Conservation (phyloP, 2,797 vertebrate genomes). For the Anguilla anguilla region DNA sequence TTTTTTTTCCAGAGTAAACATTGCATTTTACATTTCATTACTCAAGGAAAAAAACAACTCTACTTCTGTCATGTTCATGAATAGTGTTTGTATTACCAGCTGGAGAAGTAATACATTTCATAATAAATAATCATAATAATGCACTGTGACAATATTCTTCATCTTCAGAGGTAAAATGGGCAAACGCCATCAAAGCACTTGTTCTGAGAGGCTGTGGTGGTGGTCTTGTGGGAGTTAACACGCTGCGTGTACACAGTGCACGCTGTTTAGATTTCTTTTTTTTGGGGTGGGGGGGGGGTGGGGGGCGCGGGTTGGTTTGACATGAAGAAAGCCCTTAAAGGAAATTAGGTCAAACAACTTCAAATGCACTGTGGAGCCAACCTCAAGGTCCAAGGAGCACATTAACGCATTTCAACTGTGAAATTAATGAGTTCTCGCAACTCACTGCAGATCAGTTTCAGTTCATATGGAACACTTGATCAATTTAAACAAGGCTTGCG, state of each 20-base stretch:
- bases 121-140: neutral
- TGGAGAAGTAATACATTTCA: neutral
- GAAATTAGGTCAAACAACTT: neutral
- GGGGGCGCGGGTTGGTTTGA: neutral
- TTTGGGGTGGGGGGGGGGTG: neutral
- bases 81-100: slow-evolving; percentile 12
- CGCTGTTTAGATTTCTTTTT: neutral
- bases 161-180: neutral
- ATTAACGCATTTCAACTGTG: neutral
- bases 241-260: neutral
- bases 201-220: neutral
- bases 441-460: neutral
- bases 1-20: neutral
- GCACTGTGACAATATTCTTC: neutral
- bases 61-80: neutral
- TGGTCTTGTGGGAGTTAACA: neutral
- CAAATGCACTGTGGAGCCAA: neutral
- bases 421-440: neutral
- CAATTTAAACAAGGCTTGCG: neutral
- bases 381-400: neutral
- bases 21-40: slow-evolving; percentile 15
- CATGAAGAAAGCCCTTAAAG: neutral
- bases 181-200: neutral
- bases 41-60: slow-evolving; percentile 18
- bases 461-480: neutral